Evolutionary conservation across 2,888 invertebrate species (phyloP), one percentile per base, ranked within the genome.

Genomic region (Harpagoxenus sublaevis): DNA sequence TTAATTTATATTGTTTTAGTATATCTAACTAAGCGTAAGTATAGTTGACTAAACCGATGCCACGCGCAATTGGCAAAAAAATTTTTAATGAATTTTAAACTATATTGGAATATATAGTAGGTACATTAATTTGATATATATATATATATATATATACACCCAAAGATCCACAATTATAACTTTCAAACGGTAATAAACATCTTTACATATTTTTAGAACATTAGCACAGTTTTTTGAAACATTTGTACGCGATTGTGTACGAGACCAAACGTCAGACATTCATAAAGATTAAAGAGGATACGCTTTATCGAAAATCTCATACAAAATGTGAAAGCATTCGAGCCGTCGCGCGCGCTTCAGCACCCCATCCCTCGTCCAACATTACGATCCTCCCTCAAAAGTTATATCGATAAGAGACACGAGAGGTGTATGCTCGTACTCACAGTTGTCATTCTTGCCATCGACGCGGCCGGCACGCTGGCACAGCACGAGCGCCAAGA

Each of bases 371-470:
- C 48, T 31, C 23, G 5, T 23, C 18, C 39, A 12, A 23, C 23
- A 35, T 35, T 45, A 31, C 35, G 42, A 48, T 28, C 31, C 35
- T 15, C 23, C 48, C 35, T 12, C 18, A 31, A 15, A 31, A 15
- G n/a, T 55, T 57, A 28, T 23, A 60, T 31, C 73, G 73, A 51
- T 79, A 71, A 57, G 57, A 35, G 8, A 8, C 71, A 28, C 60
- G 48, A 48, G 31, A 5, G 70, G 70, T 35, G 35, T 35, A 5
- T 35, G 6, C 4, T 0, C 42, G 63, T 78, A 93, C 94, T 94
- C 90, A 94, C 94, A 93, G 77, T 92, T 91, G 77, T 94, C 94
- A 89, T 93, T 94, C 85, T 91, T 93, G 79, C 91, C 93, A 35
- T 78, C 63, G 18, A 85, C 87, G 66, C 73, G 75, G 60, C 83